Evolutionary conservation across 2,797 vertebrate genomes (phyloP).

Genomic region (Enteromius anoplus): DNA sequence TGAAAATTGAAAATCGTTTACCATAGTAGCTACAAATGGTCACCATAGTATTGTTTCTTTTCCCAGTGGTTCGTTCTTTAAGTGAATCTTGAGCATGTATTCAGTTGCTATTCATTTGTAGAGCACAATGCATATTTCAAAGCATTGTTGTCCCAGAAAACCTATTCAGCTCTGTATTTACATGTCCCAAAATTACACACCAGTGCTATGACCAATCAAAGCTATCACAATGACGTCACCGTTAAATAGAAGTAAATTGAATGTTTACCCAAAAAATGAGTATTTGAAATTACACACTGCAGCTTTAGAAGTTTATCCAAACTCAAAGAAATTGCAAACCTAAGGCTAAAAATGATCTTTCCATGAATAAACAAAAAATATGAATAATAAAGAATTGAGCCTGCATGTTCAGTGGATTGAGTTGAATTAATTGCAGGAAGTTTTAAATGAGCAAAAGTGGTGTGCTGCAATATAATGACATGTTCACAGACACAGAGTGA

Average conservation of each 20-base stretch:
- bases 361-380: not conserved
- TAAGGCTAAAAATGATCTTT: not conserved
- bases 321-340: not conserved
- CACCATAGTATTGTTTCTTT: not conserved
- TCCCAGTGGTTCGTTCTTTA: not conserved
- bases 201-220: not conserved
- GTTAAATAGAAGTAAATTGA: not conserved
- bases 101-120: not conserved
- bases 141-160: not conserved
- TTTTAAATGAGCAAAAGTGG: not conserved
- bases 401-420: not conserved
- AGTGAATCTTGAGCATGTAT: not conserved
- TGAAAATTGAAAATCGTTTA: no score
- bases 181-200: not conserved
- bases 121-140: not conserved
- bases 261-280: not conserved
- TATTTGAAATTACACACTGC: no score
- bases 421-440: constrained; percentile 21
- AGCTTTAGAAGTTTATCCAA: not conserved
- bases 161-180: not conserved
- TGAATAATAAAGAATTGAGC: not conserved
- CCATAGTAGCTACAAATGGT: not conserved
- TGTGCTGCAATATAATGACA: not conserved
- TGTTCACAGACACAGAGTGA: constrained; percentile 18
- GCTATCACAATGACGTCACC: not conserved